Base-by-base conservation (phyloP, 1,140 invertebrate species). In the Caenorhabditis tropicalis region DNA sequence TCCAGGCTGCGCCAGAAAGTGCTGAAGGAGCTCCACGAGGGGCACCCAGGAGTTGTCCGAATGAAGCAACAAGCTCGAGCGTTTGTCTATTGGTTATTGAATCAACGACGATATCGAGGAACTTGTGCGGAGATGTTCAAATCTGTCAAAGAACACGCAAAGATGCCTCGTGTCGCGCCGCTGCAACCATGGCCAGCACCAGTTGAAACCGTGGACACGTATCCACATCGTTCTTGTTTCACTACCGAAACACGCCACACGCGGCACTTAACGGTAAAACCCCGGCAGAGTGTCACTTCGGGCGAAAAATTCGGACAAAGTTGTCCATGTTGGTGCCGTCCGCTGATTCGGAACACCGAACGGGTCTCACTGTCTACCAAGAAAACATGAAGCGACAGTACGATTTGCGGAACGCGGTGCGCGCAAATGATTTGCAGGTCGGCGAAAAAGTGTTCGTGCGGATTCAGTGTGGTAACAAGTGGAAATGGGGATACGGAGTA, bases 51-150 rank as follows among this genome's bases (percentile, higher is more conserved):
- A 1, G 91, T 92, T 7, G 88, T 91, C 3, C 88, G 91, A 60
- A 92, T 92, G 88, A 93, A 93, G 84, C 36, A 79, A 9, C 48
- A 91, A 9, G 91, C 92, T 9, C 82, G 92, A 0, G 88, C 82
- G 3, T 91, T 91, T 81, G 86, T 92, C 1, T 93, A 90, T 89
- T 93, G 92, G 92, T 90, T 90, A n/a, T 36, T 87, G 89, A 9
- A 89, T 93, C 12, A 24, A 65, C 19, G 19, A 65, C 3, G 9
- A 65, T 27, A 21, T 65, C 33, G 58, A 29, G 12, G 27, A 36
- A 29, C 4, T 65, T 7, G 27, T 51, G 7, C 10, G 16, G 19
- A n/a, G 16, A 3, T 51, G 48, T 51, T 15, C 3, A 9, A 51
- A 19, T 51, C n/a, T 51, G 48, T 51, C 48, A 51, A n/a, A 16